These are phyloP conservation scores for Carterocephalus palaemon DNA, from an alignment of 2,888 invertebrate species.

Conservation along the genomic window DNA sequence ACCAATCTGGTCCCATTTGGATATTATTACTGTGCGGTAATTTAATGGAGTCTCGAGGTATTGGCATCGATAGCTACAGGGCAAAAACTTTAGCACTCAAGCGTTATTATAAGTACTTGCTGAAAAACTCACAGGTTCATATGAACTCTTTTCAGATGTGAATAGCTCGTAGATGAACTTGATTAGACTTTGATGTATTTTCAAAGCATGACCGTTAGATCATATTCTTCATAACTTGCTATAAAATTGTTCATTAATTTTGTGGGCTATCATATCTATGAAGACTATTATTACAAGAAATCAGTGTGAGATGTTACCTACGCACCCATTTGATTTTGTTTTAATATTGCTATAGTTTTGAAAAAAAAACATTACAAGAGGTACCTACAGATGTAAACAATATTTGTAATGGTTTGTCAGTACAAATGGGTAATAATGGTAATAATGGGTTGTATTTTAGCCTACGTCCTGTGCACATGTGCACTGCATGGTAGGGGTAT, in stretches of 20 bases:
- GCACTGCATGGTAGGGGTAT: too few species aligned
- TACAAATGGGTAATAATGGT: too few species aligned
- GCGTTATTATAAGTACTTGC: conserved; percentile 35
- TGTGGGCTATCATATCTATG: too few species aligned
- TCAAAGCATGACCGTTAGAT: conserved; percentile 5
- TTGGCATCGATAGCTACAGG: neutral
- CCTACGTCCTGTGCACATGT: too few species aligned
- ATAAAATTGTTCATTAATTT: too few species aligned
- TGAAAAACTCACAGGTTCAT: conserved; percentile 4
- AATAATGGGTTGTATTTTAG: too few species aligned
- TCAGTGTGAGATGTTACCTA: neutral
- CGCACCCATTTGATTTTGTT: neutral
- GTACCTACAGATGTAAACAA: too few species aligned
- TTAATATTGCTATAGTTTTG: neutral
- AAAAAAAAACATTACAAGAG: too few species aligned
- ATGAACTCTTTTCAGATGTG: conserved; percentile 3
- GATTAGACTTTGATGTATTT: conserved; percentile 12
- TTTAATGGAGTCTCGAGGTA: conserved; percentile 17
- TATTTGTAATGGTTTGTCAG: too few species aligned
- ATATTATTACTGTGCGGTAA: conserved; percentile 20
- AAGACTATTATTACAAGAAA: too few species aligned
- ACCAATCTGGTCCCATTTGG: conserved; percentile 37
- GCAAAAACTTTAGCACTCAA: conserved; percentile 25
- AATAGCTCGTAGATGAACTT: conserved; percentile 6
- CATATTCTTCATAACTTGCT: neutral